A percentile compares a stretch with the other conserved stretches of the same genome.
Conservation (phyloP, 2,113 vertebrate genomes). For the Gymnorhina tibicen region DNA sequence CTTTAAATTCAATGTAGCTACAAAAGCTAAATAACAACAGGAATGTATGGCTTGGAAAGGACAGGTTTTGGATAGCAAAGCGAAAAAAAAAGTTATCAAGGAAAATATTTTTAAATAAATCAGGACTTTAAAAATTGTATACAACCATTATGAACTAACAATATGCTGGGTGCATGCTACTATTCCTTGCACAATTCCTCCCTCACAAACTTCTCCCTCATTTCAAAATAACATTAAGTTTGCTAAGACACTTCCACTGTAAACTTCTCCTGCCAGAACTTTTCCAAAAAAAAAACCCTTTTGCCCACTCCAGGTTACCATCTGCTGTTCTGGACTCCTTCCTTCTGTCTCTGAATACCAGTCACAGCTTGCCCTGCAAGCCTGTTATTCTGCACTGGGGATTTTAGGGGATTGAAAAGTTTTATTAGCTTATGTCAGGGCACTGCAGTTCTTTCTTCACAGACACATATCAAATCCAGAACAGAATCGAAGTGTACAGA, state of each 20-base stretch:
- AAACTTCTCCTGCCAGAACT: neutral
- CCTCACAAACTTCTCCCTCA: neutral
- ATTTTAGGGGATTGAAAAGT: neutral
- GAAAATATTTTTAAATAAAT: neutral
- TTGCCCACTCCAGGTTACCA: neutral
- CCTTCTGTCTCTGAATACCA: neutral
- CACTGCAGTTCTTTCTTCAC: neutral
- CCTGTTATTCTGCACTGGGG: neutral
- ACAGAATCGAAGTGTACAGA: neutral
- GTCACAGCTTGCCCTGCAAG: neutral
- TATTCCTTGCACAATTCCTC: neutral
- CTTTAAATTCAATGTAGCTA: neutral
- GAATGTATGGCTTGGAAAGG: neutral
- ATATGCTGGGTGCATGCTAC: neutral
- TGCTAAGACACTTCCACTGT: neutral
- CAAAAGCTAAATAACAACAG: neutral
- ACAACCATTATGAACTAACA: neutral
- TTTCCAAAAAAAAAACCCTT: neutral
- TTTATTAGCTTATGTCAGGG: neutral
- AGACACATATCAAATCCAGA: neutral
- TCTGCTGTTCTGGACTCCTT: conserved; percentile 15
- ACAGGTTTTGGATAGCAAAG: neutral
- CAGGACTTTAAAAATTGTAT: neutral
- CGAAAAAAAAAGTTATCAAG: neutral
- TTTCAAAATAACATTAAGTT: neutral